These are phyloP conservation scores for Cryptotermes secundus DNA, from an alignment of 1,140 invertebrate species.

Conservation along the genomic window DNA sequence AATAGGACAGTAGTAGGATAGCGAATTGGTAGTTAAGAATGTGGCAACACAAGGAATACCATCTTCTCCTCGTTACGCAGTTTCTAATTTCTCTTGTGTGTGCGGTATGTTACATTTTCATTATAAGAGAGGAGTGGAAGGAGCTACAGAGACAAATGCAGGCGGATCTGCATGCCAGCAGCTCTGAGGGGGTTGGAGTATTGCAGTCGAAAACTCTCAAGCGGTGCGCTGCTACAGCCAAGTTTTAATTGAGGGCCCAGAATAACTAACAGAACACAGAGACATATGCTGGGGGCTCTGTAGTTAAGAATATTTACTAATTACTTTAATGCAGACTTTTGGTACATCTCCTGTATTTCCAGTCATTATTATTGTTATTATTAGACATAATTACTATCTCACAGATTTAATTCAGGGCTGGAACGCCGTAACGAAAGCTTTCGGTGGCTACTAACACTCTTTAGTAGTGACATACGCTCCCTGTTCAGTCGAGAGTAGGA, in stretches of 20 bases:
- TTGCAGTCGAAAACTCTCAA: not conserved
- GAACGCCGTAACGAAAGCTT: too few relatives aligned
- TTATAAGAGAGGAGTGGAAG: not conserved
- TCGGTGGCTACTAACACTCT: too few relatives aligned
- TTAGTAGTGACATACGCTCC: too few relatives aligned
- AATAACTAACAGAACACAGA: not conserved
- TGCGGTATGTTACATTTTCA: not conserved
- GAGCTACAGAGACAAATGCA: not conserved
- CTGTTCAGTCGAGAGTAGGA: too few relatives aligned
- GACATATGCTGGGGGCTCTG: not conserved
- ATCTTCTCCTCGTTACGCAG: not conserved
- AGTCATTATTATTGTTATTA: not conserved
- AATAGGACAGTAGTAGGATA: too few relatives aligned
- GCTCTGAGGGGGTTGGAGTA: not conserved
- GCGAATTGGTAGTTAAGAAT: too few relatives aligned
- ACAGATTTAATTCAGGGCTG: too few relatives aligned
- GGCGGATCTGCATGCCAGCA: not conserved
- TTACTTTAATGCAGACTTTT: not conserved
- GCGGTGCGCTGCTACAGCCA: not conserved
- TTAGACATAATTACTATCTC: too few relatives aligned
- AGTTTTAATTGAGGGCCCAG: not conserved
- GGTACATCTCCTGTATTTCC: not conserved
- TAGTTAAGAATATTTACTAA: slow-evolving; percentile 14
- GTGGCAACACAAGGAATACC: too few relatives aligned
- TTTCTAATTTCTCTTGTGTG: not conserved